Percentiles rank a stretch among this genome's conserved stretches.
These are phyloP conservation scores for Ctenomys sociabilis DNA, from an alignment of 2,113 vertebrate species.

Conservation along the genomic window DNA sequence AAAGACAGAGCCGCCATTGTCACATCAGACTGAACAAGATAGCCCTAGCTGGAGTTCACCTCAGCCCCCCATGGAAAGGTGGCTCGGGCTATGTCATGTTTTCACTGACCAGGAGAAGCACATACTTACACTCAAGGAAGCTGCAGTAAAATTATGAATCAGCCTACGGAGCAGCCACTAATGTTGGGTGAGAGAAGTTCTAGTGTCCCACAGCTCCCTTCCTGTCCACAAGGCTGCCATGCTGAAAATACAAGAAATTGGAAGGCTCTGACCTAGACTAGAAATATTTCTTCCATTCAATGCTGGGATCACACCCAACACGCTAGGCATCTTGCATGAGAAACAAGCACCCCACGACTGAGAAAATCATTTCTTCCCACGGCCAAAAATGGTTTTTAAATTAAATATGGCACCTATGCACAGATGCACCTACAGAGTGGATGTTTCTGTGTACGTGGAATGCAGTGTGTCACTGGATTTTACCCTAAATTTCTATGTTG, in stretches of 20 bases:
- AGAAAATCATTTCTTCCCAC: too few relatives aligned
- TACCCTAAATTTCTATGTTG: too few relatives aligned
- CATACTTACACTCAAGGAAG: neutral
- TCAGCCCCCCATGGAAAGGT: neutral
- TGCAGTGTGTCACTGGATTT: too few relatives aligned
- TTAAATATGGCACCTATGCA: too few relatives aligned
- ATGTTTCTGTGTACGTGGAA: too few relatives aligned
- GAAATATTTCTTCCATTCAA: neutral
- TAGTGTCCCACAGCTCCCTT: neutral
- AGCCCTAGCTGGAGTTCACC: fast-evolving
- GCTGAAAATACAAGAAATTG: neutral
- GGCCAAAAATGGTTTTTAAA: too few relatives aligned
- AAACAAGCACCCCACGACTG: too few relatives aligned
- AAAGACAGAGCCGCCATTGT: neutral
- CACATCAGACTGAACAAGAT: fast-evolving
- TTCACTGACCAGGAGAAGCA: neutral
- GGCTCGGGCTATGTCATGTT: neutral
- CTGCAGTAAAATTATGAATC: neutral
- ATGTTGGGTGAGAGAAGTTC: neutral
- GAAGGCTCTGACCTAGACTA: conserved; percentile 31
- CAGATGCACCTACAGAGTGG: too few relatives aligned
- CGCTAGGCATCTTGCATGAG: too few relatives aligned
- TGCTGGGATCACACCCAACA: neutral
- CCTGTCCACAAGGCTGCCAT: neutral
- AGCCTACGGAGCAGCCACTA: neutral